Percentiles rank a stretch among this genome's conserved stretches.
These are phyloP conservation scores for Drosophila lini DNA, from an alignment of 1,140 invertebrate species.

Conservation along the genomic window DNA sequence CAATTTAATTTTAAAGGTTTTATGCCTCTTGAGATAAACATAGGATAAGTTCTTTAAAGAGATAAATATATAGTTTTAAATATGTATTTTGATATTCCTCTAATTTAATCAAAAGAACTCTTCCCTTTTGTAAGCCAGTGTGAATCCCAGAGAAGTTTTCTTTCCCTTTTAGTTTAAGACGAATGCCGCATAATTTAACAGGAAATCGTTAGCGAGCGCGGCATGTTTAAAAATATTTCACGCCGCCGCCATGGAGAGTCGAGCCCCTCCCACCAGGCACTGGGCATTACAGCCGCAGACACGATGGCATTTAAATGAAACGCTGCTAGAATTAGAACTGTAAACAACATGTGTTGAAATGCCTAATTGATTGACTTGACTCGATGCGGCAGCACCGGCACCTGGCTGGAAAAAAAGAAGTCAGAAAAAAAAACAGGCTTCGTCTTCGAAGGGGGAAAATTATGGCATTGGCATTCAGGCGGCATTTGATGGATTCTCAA, in stretches of 20 bases:
- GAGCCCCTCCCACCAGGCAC: constrained; percentile 4
- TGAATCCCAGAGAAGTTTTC: constrained; percentile 23
- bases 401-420: constrained; percentile 3
- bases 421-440: constrained; percentile 34
- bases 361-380: constrained; percentile 80
- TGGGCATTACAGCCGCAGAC: constrained; percentile 51
- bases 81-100: neutral
- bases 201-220: constrained; percentile 70
- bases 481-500: constrained; percentile 61
- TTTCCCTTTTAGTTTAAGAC: constrained; percentile 61
- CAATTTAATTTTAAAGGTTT: no score
- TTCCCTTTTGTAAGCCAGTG: neutral
- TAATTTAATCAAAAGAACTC: no score
- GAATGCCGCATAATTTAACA: constrained; percentile 75
- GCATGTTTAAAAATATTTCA: constrained; percentile 69
- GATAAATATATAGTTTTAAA: no score
- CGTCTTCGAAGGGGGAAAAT: constrained; percentile 20
- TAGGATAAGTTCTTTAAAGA: no score
- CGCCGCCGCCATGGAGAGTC: constrained; percentile 17
- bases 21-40: no score
- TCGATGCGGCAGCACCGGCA: constrained; percentile 24
- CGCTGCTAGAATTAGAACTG: constrained; percentile 75
- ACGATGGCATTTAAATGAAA: constrained; percentile 71
- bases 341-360: constrained; percentile 83
- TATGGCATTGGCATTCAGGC: constrained; percentile 74